Conservation (phyloP, 2,888 invertebrate species). For the Melikaiella ostensackeni region DNA sequence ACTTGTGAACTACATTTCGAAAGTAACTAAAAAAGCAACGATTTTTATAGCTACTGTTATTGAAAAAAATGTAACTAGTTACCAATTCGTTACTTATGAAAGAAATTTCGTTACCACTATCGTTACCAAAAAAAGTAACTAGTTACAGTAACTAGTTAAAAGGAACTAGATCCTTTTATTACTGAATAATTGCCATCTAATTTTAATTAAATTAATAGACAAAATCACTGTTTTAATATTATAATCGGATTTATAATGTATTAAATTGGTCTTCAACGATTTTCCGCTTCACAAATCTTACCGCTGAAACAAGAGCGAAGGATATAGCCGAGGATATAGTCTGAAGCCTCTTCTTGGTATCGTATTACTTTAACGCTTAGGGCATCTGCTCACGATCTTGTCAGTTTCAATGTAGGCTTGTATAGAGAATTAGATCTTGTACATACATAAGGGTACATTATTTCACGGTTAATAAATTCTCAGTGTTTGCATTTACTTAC, state of each 20-base stretch:
- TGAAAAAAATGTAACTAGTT: too few species aligned
- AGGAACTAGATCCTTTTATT: too few species aligned
- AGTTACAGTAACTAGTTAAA: too few species aligned
- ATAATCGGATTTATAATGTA: not conserved
- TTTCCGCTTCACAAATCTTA: not conserved
- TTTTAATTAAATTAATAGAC: too few species aligned
- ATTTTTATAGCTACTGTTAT: too few species aligned
- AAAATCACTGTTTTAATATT: too few species aligned
- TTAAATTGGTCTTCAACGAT: not conserved
- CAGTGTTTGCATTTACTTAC: not conserved
- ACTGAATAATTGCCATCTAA: too few species aligned
- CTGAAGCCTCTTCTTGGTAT: not conserved
- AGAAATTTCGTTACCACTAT: too few species aligned
- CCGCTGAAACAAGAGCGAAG: conserved; percentile 6
- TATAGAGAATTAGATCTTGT: conserved; percentile 9
- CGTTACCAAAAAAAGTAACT: too few species aligned
- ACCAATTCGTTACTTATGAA: too few species aligned
- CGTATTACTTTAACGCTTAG: not conserved
- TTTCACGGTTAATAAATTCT: conserved; percentile 4
- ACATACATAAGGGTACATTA: not conserved
- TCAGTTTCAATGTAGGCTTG: conserved; percentile 17
- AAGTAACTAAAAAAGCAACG: too few species aligned
- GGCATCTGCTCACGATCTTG: conserved; percentile 11
- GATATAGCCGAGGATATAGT: not conserved
- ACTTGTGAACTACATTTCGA: too few species aligned